Percentiles rank a stretch among this genome's conserved stretches.
Evolutionary conservation across 2,797 vertebrate genomes (phyloP).

Genomic region (Halcyon badia): DNA sequence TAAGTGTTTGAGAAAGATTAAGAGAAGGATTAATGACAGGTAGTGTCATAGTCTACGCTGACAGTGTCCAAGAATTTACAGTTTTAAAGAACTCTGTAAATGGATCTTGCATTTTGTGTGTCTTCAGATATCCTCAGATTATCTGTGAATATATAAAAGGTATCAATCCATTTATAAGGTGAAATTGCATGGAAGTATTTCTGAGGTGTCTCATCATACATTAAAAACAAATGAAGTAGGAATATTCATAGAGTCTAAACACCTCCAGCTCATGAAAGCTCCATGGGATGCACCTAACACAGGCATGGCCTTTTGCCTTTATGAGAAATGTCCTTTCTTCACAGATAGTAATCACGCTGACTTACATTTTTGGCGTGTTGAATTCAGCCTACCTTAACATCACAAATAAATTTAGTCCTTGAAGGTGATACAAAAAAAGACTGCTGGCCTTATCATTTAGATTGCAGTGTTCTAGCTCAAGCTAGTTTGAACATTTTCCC

Average conservation of each 20-base stretch:
- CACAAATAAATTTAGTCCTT: slow-evolving; percentile 6
- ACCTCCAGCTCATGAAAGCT: background rate
- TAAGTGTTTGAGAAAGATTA: background rate
- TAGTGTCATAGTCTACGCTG: background rate
- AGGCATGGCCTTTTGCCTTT: background rate
- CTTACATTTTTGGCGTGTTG: background rate
- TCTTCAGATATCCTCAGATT: background rate
- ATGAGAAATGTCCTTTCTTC: background rate
- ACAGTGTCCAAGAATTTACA: background rate
- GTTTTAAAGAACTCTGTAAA: background rate
- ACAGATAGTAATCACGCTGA: background rate
- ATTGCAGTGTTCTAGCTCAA: background rate
- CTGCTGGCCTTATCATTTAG: background rate
- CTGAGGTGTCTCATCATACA: background rate
- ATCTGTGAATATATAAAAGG: background rate
- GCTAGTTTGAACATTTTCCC: background rate
- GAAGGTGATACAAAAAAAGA: slow-evolving; percentile 24
- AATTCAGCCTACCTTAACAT: background rate
- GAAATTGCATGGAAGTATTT: background rate
- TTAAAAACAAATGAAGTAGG: background rate
- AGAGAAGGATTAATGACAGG: background rate
- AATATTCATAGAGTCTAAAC: background rate
- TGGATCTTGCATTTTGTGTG: background rate
- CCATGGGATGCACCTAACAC: background rate
- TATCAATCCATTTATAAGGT: background rate